Base-by-base conservation (phyloP, 2,797 vertebrate genomes). In the Gymnothorax javanicus region DNA sequence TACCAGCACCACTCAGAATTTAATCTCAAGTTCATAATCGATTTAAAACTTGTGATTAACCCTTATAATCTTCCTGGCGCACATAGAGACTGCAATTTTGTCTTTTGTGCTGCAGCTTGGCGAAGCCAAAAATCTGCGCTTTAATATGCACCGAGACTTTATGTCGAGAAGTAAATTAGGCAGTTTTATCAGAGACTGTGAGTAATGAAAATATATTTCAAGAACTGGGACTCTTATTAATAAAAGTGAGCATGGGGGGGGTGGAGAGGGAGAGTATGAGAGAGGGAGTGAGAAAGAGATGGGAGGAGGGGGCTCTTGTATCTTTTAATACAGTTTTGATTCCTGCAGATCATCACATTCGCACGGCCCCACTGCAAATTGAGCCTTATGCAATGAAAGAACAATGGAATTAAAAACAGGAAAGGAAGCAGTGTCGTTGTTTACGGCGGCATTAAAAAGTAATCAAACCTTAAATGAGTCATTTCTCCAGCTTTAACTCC, bases 21-120 rank as follows among this genome's bases (percentile, higher is more conserved):
- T 94, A 94, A 92, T 90, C 87, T 93, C 94, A 79, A 79, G 50
- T 83, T 27, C 8, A 9, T 67, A 94, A 96, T 96, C 94, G 95
- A 93, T 92, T 93, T 94, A 92, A 95, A 96, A 96, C 94, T 94
- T 92, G 93, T 91, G 94, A 96, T 95, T 95, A 96, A 95, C 95
- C 93, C 96, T 94, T 95, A 92, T 93, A 95, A 95, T 96, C 92
- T 92, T 88, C 88, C 64, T 64, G 87, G 90, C 93, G 90, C 91
- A 92, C 89, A 88, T 93, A 94, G 93, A 94, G 33, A 95, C 86
- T 91, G 89, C 88, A 91, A 88, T 92, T 90, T 90, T 89, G 89
- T 93, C 93, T 93, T 93, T 88, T 93, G 88, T 91, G 86, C 87
- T 86, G 90, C 90, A 82, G 58, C 50, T 83, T 17, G 75, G 33